Conservation (phyloP, 2,888 invertebrate species). For the Acrobasis repandana region DNA sequence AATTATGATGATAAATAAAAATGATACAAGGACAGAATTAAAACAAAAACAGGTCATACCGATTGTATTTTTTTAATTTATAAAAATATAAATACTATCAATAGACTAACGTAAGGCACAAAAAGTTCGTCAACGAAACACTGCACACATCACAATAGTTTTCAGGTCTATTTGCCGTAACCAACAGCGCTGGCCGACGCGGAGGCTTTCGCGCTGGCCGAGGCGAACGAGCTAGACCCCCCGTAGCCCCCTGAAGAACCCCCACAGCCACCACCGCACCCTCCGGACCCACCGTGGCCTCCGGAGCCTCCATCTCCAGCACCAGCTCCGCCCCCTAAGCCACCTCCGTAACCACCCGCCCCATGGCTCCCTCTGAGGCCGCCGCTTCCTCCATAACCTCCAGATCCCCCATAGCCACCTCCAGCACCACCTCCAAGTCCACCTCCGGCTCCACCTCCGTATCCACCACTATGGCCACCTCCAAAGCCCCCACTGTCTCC, state of each 20-base stretch:
- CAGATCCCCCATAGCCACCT: conserved; percentile 25
- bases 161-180: conserved; percentile 47
- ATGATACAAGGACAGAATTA: neutral
- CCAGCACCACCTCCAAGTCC: conserved; percentile 31
- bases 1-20: neutral
- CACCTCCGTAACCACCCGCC: conserved; percentile 25
- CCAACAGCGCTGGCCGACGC: conserved; percentile 55
- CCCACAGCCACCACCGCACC: conserved; percentile 29
- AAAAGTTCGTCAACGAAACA: neutral
- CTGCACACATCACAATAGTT: neutral
- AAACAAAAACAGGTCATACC: neutral
- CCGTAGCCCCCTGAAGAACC: conserved; percentile 43
- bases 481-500: conserved; percentile 27
- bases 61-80: conserved; percentile 2
- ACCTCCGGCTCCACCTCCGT: conserved; percentile 26
- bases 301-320: conserved; percentile 17
- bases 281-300: conserved; percentile 27
- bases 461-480: conserved; percentile 28
- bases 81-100: neutral
- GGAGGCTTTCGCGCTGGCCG: conserved; percentile 59
- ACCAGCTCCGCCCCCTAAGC: conserved; percentile 21
- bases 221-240: conserved; percentile 46
- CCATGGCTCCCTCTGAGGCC: conserved; percentile 23
- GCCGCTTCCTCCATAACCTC: conserved; percentile 24
- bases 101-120: neutral